Base-by-base conservation (phyloP, 2,113 vertebrate genomes). In the Pao palembangensis region DNA sequence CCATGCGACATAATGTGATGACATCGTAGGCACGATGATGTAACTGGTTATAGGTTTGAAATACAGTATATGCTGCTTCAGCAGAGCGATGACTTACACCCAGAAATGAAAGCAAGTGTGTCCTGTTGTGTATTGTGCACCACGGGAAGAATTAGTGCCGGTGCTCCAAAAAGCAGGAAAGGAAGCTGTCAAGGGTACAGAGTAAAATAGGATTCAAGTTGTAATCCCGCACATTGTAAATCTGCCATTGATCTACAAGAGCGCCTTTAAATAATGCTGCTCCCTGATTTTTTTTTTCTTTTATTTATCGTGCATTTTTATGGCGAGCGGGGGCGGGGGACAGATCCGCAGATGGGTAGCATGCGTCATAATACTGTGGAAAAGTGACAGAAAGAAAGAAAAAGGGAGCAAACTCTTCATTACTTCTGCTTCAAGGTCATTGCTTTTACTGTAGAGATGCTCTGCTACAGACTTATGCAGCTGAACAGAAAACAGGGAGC, bases 181-280 rank as follows among this genome's bases (percentile, higher is more conserved):
- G 67, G 75, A 80, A 71, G 72, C 76, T 79, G 72, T 74, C 71
- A 81, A 80, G 78, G 78, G 79, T 72, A 79, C 49, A 68, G 62
- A 76, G 64, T 71, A 68, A 73, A 81, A 82, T 72, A 75, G 71
- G 78, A 81, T 78, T 81, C 58, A 61, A 65, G 67, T 65, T 71
- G 67, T 75, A 77, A 79, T 82, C 75, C 75, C 64, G 23, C 18
- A 71, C 73, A 76, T 71, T 76, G 68, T 84, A 80, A 76, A 84
- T 70, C 72, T 80, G 75, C 49, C 67, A 75, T 60, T 79, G 70
- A 84, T 84, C 74, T 68, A 28, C 41, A 68, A 59, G 51, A 82
- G 70, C 60, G 64, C 51, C 65, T 70, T 38, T 61, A 58, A 70
- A 79, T 70, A 73, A 72, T 56, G 52, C 58, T 72, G 61, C 19